Conservation (phyloP, 2,797 vertebrate species). For the Ctenosaura bakeri region DNA sequence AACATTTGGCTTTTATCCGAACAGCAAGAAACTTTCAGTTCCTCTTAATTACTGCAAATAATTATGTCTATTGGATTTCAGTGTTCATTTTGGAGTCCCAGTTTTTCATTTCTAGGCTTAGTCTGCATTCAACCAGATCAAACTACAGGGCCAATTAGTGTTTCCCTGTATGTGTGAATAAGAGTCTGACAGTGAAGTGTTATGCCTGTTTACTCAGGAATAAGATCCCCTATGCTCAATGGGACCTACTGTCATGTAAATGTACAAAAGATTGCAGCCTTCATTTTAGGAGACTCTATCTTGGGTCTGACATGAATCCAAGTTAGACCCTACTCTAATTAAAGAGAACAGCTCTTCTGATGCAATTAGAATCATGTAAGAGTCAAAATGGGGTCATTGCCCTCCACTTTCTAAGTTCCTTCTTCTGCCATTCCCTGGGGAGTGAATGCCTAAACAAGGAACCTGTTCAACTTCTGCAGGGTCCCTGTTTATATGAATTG, state of each 20-base stretch:
- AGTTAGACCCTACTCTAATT: neutral
- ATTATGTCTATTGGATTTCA: conserved; percentile 41
- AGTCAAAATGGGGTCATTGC: neutral
- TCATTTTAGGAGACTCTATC: neutral
- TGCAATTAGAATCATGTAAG: neutral
- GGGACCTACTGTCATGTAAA: too few relatives aligned
- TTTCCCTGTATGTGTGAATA: neutral
- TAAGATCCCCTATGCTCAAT: neutral
- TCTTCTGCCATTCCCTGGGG: neutral
- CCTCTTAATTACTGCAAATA: conserved; percentile 58
- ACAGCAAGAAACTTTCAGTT: conserved; percentile 40
- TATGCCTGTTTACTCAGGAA: neutral
- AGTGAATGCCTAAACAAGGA: neutral
- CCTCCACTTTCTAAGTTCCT: too few relatives aligned
- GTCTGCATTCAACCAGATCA: conserved; percentile 20
- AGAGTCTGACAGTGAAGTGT: neutral
- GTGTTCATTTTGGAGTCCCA: conserved; percentile 38
- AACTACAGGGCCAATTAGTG: conserved; percentile 1
- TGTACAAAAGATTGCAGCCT: neutral
- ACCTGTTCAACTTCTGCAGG: neutral
- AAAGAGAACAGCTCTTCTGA: neutral
- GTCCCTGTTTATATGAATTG: neutral
- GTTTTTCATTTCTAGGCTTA: conserved; percentile 11
- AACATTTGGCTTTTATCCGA: conserved; percentile 59
- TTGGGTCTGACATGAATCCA: fast-evolving